Base-by-base conservation (phyloP, 1,140 invertebrate species). In the Himalopsyche phryganea region DNA sequence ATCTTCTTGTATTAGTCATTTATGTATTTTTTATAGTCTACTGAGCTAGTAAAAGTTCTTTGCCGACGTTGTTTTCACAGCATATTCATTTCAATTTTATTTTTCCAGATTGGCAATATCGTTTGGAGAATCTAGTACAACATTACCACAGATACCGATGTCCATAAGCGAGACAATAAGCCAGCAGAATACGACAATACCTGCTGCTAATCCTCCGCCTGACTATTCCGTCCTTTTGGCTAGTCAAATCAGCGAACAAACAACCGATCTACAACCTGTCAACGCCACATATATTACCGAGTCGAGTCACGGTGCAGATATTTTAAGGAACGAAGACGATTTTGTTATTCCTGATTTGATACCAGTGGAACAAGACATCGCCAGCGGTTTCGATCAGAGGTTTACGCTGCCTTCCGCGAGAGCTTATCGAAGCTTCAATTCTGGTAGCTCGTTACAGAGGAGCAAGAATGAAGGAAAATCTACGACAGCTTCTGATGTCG, bases 91-190 rank as follows among this genome's bases (percentile, higher is more conserved):
- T n/a, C n/a, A n/a, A n/a, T n/a, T n/a, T n/a, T n/a, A n/a, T n/a
- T 28, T 28, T 28, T 68, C 70, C 68, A 60, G 74, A 73, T 62
- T 74, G 70, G 44, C 69, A 68, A 57, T 55, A 50, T 11, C 71
- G 66, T n/a, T 46, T 61, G 5, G 69, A 70, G 33, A 49, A 53
- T 17, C 59, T 36, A 13, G 60, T 49, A 40, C 44, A 52, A 2
- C 67, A 69, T 65, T 67, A 48, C 66, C 71, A 36, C 71, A 73
- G 58, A 66, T 73, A 18, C 72, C 74, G 1, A 72, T 75, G 60
- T 73, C 74, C 15, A 61, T 76, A 3, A 76, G 74, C 68, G 75
- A 77, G 48, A 69, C 66, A 14, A 69, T 77, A 5, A 73, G 73
- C 33, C 65, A 71, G 17, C 66, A 66, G 10, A 28, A 45, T 0